Conservation (phyloP, 2,888 invertebrate species). For the Lasioglossum vierecki region DNA sequence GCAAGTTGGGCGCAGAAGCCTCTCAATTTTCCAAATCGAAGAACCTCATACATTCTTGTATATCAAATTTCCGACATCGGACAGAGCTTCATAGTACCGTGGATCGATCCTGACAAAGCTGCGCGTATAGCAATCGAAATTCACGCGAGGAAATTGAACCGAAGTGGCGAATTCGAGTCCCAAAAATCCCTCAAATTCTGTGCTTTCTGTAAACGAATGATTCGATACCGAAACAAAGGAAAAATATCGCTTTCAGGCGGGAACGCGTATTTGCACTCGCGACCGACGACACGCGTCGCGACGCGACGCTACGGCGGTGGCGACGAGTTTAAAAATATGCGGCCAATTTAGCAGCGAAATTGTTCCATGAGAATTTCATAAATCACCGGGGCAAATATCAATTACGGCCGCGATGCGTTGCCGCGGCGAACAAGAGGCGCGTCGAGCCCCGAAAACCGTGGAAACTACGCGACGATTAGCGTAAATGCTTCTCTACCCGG, state of each 20-base stretch:
- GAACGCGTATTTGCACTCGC: conserved; percentile 34
- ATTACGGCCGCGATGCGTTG: conserved; percentile 46
- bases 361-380: conserved; percentile 54
- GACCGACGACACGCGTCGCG: neutral
- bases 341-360: conserved; percentile 46
- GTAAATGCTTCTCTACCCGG: conserved; percentile 25
- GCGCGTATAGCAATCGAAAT: neutral
- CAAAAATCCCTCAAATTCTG: neutral
- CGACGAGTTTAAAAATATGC: conserved; percentile 39
- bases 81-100: neutral
- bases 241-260: conserved; percentile 26
- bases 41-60: neutral
- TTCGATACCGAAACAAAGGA: neutral
- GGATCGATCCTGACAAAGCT: neutral
- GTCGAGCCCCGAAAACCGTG: conserved; percentile 17
- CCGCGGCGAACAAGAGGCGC: neutral
- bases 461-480: conserved; percentile 51
- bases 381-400: conserved; percentile 55
- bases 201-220: conserved; percentile 13
- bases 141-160: neutral
- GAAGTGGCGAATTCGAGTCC: neutral
- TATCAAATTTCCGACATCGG: neutral
- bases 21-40: neutral
- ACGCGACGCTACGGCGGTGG: neutral
- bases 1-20: neutral